Conservation (phyloP, 2,888 invertebrate species). For the Eupithecia exiguata region DNA sequence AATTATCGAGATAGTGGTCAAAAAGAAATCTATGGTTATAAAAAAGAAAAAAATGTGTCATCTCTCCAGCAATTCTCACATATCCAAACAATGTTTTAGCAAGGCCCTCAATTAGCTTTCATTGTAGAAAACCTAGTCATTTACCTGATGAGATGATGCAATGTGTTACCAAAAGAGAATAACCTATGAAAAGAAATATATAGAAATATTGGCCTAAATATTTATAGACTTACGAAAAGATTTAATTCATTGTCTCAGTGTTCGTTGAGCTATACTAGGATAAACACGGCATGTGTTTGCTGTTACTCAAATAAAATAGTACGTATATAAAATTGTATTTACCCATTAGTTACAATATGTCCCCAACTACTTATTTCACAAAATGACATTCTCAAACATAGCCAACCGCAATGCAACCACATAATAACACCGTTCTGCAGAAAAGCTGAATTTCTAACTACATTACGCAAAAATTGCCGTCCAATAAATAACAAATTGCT, state of each 20-base stretch:
- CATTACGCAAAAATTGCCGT: conserved; percentile 19
- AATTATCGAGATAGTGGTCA: neutral
- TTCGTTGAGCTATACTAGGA: too few species aligned
- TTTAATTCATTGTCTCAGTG: neutral
- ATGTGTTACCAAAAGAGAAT: neutral
- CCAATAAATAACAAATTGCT: conserved; percentile 35
- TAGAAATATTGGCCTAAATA: too few species aligned
- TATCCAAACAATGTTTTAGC: neutral
- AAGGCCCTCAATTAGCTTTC: neutral
- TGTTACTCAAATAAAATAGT: neutral
- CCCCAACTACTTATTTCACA: neutral
- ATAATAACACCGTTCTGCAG: conserved; percentile 14
- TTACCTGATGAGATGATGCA: neutral
- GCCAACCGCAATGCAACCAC: conserved; percentile 23
- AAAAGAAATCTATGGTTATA: too few species aligned
- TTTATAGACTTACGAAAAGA: too few species aligned
- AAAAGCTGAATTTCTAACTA: conserved; percentile 18
- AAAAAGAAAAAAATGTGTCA: neutral
- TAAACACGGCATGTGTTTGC: neutral
- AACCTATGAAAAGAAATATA: too few species aligned
- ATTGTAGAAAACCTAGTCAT: neutral
- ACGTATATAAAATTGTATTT: neutral
- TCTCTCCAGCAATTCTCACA: neutral
- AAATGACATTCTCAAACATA: neutral
- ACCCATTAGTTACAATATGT: neutral